phyloP scores from a whole-genome alignment of 2,113 vertebrate genomes.

The Dermatemys mawii region DNA sequence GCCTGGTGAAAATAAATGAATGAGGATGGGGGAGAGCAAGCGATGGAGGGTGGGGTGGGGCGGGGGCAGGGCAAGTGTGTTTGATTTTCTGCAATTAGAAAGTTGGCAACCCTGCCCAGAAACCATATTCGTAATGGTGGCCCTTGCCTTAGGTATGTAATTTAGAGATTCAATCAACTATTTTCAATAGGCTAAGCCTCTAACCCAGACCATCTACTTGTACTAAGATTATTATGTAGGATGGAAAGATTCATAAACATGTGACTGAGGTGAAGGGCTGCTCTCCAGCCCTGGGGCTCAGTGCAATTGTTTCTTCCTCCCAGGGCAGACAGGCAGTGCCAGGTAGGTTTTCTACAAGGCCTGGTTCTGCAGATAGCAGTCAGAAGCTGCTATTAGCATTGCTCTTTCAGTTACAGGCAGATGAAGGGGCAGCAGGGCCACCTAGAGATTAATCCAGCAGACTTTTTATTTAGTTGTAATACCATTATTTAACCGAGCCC shows the following conservation, averaged over 20 bases:
- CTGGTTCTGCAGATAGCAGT: not conserved
- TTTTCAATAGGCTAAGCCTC: not conserved
- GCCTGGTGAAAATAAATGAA: no score
- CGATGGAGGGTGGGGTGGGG: no score
- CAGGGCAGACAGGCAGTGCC: not conserved
- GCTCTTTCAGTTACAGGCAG: not conserved
- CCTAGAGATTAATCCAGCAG: not conserved
- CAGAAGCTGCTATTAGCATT: not conserved
- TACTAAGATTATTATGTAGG: not conserved
- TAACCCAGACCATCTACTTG: not conserved
- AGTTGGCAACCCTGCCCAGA: not conserved
- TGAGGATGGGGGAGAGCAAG: no score
- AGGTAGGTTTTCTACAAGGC: not conserved
- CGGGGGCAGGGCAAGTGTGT: no score
- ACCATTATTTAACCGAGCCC: not conserved
- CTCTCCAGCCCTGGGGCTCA: not conserved
- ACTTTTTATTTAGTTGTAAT: not conserved
- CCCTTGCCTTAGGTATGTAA: not conserved
- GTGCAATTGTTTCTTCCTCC: not conserved
- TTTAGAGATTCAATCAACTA: not conserved
- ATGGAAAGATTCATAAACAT: not conserved
- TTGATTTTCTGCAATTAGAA: no score
- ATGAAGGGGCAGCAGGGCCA: not conserved
- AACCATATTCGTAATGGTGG: not conserved
- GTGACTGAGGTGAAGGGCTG: not conserved